Evolutionary conservation across 2,888 invertebrate species (phyloP), one percentile per base, ranked within the genome.

Genomic region (Copidosoma aretas): DNA sequence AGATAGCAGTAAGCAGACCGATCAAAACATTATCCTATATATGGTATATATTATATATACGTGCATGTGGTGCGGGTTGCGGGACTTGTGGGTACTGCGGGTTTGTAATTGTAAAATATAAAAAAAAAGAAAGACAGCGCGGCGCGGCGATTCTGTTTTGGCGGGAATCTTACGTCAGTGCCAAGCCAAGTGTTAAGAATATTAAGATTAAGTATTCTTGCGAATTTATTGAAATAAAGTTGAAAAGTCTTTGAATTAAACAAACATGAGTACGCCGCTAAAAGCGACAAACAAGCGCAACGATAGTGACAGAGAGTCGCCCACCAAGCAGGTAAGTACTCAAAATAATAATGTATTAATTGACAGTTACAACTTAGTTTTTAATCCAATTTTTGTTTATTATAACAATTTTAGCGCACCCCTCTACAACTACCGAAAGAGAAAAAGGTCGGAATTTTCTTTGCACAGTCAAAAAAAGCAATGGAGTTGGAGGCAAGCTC

Each of bases 371-470:
- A 12, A 17, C 22, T 52, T 24, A 24, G n/a, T n/a, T 49, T 21
- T 25, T 61, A 4, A 22, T 46, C 5, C 5, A 24, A 24, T 51
- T 22, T 22, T 52, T 41, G 4, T 43, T 19, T 52, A 15, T 32
- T 63, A 43, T 17, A 21, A 10, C 3, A 41, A 21, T 46, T 60
- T 51, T 32, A 71, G 71, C 67, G 71, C 5, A 71, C 64, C 53
- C 71, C 71, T 15, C 59, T 12, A 43, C 67, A 71, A 71, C 32
- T 71, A 25, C 21, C 17, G 21, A 0, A 25, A 14, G 64, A 71
- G 15, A 71, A 67, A 62, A 59, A 64, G 4, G 32, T 71, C 19
- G 64, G 58, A 4, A 62, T 70, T 41, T 67, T 64, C 17, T 60
- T 67, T 65, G 67, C 58, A 22, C 64, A 65, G 25, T 62, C 64